These are phyloP conservation scores for Rhysida immarginata DNA, from an alignment of 1,140 invertebrate species.

Conservation along the genomic window DNA sequence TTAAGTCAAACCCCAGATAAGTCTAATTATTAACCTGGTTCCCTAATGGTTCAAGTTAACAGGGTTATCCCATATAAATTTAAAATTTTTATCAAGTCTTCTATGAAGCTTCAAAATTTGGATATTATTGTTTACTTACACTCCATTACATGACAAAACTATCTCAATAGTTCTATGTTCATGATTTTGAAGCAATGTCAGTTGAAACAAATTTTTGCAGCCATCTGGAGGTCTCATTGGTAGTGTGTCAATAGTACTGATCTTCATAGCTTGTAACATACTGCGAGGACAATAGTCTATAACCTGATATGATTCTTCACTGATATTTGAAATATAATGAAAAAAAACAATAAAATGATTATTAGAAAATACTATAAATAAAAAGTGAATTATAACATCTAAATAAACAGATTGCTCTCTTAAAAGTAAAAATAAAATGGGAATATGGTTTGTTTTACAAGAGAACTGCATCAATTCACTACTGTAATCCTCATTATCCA, in stretches of 20 bases:
- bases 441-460: constrained; percentile 40
- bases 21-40: too few relatives aligned
- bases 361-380: too few relatives aligned
- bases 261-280: constrained; percentile 47
- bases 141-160: constrained; percentile 52
- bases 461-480: too few relatives aligned
- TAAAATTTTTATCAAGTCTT: too few relatives aligned
- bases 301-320: constrained; percentile 59
- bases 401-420: too few relatives aligned
- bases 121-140: constrained; percentile 34
- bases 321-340: constrained; percentile 23
- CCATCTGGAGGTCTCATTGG: constrained; percentile 38
- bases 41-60: too few relatives aligned
- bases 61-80: too few relatives aligned
- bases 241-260: constrained; percentile 39
- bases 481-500: too few relatives aligned
- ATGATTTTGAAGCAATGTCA: constrained; percentile 69
- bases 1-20: too few relatives aligned
- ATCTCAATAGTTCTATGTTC: constrained; percentile 59
- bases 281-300: constrained; percentile 66
- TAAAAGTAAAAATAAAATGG: constrained; percentile 10
- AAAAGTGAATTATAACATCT: too few relatives aligned
- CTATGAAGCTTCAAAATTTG: too few relatives aligned
- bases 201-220: constrained; percentile 51
- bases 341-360: not conserved